Percentiles rank a stretch among this genome's conserved stretches.
Evolutionary conservation across 2,113 vertebrate species (phyloP).

Genomic region (Thoracochromis brauschi): DNA sequence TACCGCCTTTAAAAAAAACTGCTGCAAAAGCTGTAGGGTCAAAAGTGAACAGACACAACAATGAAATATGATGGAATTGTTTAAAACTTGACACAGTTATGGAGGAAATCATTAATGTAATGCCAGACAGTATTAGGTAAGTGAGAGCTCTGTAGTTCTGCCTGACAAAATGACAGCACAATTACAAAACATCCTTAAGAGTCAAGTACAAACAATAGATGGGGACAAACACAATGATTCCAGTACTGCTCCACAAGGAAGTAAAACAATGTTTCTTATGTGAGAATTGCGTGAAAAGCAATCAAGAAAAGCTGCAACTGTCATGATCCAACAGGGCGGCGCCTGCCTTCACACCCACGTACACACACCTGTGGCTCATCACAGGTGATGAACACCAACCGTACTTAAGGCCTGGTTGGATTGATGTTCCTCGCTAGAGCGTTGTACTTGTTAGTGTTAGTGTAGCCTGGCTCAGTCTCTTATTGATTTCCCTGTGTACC

Average conservation of each 20-base stretch:
- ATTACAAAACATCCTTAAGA: accelerated
- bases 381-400: background rate
- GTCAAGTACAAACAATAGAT: background rate
- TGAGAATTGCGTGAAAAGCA: background rate
- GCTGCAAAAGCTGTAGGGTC: background rate
- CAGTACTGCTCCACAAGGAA: background rate
- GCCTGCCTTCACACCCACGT: background rate
- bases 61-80: background rate
- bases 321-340: background rate
- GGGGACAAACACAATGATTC: background rate
- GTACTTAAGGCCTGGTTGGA: background rate
- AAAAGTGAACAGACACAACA: background rate
- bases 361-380: accelerated
- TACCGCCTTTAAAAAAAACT: accelerated
- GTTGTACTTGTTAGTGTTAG: background rate
- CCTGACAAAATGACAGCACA: background rate
- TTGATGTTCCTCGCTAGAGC: accelerated
- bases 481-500: accelerated
- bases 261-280: background rate
- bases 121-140: background rate
- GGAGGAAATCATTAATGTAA: background rate
- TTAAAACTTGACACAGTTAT: background rate
- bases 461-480: accelerated
- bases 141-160: background rate
- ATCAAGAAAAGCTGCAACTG: background rate